phyloP scores from a whole-genome alignment of 37 sponge, comb jelly and placozoan genomes.

The Theonella swinhoei region DNA sequence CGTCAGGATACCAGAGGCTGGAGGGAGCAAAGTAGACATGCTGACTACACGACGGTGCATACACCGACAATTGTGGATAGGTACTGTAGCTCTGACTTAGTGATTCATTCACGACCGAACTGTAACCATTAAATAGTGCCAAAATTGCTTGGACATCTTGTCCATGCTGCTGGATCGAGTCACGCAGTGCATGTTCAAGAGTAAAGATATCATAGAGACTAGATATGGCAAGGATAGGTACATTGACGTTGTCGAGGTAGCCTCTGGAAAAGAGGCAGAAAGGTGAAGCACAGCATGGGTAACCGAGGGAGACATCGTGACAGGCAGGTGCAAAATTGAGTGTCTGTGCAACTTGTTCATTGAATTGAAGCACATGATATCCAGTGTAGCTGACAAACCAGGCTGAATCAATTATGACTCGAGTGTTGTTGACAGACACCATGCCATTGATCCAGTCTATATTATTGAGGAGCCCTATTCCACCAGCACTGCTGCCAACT shows the following conservation, averaged over 20 bases:
- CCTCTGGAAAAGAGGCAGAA: conserved; percentile 50
- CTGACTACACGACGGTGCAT: conserved; percentile 76
- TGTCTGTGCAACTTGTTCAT: not conserved
- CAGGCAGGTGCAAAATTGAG: conserved; percentile 36
- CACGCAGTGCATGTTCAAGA: conserved; percentile 15
- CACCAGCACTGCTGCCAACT: conserved; percentile 72
- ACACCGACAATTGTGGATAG: conserved; percentile 38
- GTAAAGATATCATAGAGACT: conserved; percentile 73
- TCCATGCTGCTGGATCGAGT: not conserved
- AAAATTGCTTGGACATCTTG: conserved; percentile 11
- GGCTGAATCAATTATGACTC: conserved; percentile 65
- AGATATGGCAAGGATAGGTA: conserved; percentile 53
- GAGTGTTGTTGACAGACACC: conserved; percentile 5
- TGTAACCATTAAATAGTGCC: conserved; percentile 44
- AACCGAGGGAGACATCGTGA: conserved; percentile 34
- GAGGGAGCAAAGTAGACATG: conserved; percentile 74
- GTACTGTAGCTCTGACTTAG: conserved; percentile 24
- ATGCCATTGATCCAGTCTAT: conserved; percentile 31
- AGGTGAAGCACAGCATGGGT: conserved; percentile 67
- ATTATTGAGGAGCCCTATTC: conserved; percentile 64
- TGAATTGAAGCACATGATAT: conserved; percentile 2
- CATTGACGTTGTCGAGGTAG: not conserved
- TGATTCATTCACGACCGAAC: conserved; percentile 42
- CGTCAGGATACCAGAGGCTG: conserved; percentile 50
- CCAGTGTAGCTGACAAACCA: conserved; percentile 67